Conservation (phyloP, 2,797 vertebrate species). For the Acipenser oxyrinchus region DNA sequence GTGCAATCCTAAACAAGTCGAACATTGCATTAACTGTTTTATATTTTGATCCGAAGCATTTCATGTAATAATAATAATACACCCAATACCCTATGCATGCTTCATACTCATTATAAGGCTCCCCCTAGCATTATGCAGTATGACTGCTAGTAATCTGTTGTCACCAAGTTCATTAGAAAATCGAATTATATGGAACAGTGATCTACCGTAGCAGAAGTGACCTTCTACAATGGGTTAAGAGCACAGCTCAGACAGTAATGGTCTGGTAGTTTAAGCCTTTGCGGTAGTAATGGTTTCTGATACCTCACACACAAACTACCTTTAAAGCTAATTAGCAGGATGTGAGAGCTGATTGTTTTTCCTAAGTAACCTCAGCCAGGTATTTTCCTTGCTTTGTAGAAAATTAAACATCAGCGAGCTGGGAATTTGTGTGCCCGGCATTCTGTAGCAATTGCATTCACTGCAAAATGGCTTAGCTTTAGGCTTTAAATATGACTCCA, state of each 20-base stretch:
- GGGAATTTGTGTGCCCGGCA: neutral
- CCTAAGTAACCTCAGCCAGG: conserved; percentile 3
- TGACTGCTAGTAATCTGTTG: neutral
- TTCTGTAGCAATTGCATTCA: conserved; percentile 12
- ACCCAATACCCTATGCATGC: too few species aligned
- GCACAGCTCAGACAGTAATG: neutral
- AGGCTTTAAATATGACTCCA: conserved; percentile 22
- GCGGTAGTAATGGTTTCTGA: neutral
- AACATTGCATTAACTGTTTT: too few species aligned
- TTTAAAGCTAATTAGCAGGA: conserved; percentile 3
- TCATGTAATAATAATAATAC: too few species aligned
- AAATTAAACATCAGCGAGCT: neutral
- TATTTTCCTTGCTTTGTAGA: neutral
- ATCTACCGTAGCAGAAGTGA: too few species aligned
- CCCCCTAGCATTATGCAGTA: neutral
- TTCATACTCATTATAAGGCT: neutral
- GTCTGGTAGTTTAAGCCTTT: neutral
- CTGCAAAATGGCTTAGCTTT: conserved; percentile 16
- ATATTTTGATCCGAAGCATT: too few species aligned
- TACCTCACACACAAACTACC: neutral
- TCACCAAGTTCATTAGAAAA: neutral
- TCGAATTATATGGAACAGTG: neutral
- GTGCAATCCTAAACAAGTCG: too few species aligned
- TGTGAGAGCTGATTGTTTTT: conserved; percentile 1
- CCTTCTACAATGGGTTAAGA: too few species aligned